phyloP scores from a whole-genome alignment of 2,888 invertebrate species.

The Phytoseiulus persimilis region DNA sequence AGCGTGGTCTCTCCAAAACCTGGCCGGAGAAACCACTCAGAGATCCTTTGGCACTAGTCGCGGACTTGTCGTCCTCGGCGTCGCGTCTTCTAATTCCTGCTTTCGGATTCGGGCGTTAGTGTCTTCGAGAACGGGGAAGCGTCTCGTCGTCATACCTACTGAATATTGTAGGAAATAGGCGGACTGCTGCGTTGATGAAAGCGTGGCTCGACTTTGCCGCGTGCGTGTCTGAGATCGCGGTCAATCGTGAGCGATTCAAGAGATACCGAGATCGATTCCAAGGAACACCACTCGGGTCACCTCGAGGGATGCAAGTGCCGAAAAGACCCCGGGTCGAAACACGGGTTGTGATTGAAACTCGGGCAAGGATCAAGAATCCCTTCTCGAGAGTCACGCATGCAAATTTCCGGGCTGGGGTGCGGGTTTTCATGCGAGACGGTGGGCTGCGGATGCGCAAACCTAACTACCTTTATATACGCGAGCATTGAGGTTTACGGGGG shows the following conservation, averaged over 20 bases:
- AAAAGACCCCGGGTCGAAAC: no score
- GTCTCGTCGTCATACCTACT: neutral
- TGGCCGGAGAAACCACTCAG: conserved; percentile 5
- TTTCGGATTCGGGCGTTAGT: neutral
- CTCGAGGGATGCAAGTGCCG: no score
- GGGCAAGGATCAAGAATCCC: neutral
- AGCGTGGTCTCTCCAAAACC: conserved; percentile 19
- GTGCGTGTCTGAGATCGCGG: no score
- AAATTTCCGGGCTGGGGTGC: neutral
- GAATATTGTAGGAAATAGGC: no score
- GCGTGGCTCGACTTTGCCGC: no score
- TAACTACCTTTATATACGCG: conserved; percentile 37
- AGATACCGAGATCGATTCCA: no score
- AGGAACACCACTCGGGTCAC: no score
- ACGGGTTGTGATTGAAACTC: neutral
- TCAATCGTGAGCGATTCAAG: no score
- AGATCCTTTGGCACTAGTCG: conserved; percentile 5
- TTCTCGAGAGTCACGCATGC: neutral
- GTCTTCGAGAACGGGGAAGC: neutral
- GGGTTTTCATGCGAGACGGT: neutral
- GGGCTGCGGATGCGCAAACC: neutral
- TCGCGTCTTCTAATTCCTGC: neutral
- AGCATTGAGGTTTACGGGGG: conserved; percentile 6
- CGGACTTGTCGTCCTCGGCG: neutral
- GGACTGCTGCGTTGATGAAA: no score